Conservation (phyloP, 2,888 invertebrate genomes). For the Masnerella sp. region DNA sequence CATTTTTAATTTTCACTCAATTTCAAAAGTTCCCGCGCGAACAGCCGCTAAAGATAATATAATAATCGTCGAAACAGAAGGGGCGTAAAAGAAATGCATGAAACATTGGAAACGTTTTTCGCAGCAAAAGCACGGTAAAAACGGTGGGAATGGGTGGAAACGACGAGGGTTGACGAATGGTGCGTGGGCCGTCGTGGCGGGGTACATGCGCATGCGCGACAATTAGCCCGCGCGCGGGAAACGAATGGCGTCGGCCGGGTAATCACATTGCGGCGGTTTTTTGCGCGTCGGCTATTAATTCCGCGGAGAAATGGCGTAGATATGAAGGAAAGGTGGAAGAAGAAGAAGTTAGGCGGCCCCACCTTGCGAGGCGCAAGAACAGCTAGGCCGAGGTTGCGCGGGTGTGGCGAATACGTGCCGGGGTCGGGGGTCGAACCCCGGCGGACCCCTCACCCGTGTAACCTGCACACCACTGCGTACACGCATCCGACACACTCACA, state of each 20-base stretch:
- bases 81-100: too few species aligned
- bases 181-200: neutral
- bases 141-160: too few species aligned
- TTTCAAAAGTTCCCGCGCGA: too few species aligned
- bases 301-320: constrained; percentile 58
- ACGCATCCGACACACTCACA: constrained; percentile 49
- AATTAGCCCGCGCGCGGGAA: constrained; percentile 20
- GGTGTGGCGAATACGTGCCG: constrained; percentile 78
- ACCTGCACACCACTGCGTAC: constrained; percentile 68
- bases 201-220: constrained; percentile 24
- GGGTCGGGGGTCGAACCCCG: constrained; percentile 75
- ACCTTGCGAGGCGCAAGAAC: constrained; percentile 69
- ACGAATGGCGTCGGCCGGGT: constrained; percentile 65
- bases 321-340: constrained; percentile 52
- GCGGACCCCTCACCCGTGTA: constrained; percentile 70
- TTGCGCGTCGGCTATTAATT: constrained; percentile 76
- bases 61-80: too few species aligned
- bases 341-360: constrained; percentile 63
- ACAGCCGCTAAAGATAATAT: too few species aligned
- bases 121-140: too few species aligned
- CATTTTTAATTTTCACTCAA: too few species aligned
- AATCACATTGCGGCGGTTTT: constrained; percentile 75
- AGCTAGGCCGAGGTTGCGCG: constrained; percentile 73
- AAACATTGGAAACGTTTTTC: too few species aligned
- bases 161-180: too few species aligned